Conservation (phyloP, 2,888 invertebrate genomes). For the Branchellion lobata region DNA sequence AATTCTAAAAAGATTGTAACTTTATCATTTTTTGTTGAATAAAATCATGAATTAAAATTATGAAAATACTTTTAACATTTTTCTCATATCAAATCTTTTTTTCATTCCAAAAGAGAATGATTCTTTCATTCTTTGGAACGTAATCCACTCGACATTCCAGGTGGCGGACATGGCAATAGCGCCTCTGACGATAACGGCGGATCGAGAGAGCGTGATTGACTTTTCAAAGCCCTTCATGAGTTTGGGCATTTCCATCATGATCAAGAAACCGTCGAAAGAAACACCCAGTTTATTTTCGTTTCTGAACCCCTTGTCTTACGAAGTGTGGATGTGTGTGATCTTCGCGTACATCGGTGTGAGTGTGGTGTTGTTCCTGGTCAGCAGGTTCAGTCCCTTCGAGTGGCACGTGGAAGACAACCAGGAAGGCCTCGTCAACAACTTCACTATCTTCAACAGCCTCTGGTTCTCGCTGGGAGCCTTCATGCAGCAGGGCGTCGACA, state of each 20-base stretch:
- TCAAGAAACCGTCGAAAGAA: constrained; percentile 80
- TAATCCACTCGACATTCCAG: constrained; percentile 66
- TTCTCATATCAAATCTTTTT: neutral
- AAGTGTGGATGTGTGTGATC: constrained; percentile 87
- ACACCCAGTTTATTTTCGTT: constrained; percentile 94
- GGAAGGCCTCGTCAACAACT: constrained; percentile 62
- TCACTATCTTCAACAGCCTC: constrained; percentile 89
- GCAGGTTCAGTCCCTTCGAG: constrained; percentile 93
- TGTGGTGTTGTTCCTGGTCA: constrained; percentile 92
- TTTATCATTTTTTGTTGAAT: neutral
- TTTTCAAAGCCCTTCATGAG: constrained; percentile 98
- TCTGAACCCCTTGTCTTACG: constrained; percentile 90
- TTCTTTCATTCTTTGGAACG: too few species aligned
- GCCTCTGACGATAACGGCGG: constrained; percentile 88
- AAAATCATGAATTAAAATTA: too few species aligned
- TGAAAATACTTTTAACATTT: neutral
- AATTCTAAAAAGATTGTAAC: neutral
- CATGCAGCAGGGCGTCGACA: constrained; percentile 97
- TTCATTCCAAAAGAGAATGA: constrained; percentile 53
- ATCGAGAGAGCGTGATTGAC: constrained; percentile 89
- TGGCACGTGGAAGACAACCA: constrained; percentile 72
- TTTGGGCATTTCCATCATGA: constrained; percentile 90
- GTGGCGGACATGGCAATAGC: constrained; percentile 94
- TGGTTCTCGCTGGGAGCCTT: constrained; percentile 97
- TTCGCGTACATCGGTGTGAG: constrained; percentile 87